Conservation (phyloP, 2,113 vertebrate species). For the Psephotus haematonotus region DNA sequence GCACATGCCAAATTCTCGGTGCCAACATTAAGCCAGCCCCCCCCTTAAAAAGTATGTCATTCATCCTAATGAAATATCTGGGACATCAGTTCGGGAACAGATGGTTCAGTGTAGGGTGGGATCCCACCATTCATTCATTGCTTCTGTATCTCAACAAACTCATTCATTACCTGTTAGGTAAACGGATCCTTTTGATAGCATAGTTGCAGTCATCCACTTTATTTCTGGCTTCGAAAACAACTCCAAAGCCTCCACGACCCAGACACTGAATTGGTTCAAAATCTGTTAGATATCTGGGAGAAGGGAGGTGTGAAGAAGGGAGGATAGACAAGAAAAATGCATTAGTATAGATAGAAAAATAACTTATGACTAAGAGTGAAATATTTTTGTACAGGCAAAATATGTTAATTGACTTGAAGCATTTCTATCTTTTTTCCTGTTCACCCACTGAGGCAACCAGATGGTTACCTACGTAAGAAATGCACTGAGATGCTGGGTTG, state of each 20-base stretch:
- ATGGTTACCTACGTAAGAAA: neutral
- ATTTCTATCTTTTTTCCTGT: neutral
- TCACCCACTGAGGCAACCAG: neutral
- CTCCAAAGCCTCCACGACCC: constrained; percentile 94
- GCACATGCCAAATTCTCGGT: neutral
- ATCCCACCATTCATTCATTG: neutral
- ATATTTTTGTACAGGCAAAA: neutral
- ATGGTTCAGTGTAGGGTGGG: neutral
- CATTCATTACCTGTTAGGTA: constrained; percentile 89
- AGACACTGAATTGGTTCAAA: constrained; percentile 97
- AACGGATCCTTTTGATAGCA: constrained; percentile 96
- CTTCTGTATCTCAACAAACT: neutral
- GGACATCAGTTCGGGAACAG: neutral
- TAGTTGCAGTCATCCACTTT: constrained; percentile 99
- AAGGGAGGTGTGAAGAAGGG: neutral
- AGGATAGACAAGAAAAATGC: neutral
- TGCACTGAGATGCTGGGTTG: neutral
- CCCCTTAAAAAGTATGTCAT: neutral
- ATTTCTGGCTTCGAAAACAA: constrained; percentile 97
- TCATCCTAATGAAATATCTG: neutral
- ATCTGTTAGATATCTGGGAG: constrained; percentile 91
- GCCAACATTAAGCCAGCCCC: neutral
- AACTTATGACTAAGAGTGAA: neutral
- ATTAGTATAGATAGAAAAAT: neutral
- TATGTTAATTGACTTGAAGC: neutral